Evolutionary conservation across 2,113 vertebrate species (phyloP), one percentile per base, ranked within the genome.

Genomic region (Cryptotis parvus): DNA sequence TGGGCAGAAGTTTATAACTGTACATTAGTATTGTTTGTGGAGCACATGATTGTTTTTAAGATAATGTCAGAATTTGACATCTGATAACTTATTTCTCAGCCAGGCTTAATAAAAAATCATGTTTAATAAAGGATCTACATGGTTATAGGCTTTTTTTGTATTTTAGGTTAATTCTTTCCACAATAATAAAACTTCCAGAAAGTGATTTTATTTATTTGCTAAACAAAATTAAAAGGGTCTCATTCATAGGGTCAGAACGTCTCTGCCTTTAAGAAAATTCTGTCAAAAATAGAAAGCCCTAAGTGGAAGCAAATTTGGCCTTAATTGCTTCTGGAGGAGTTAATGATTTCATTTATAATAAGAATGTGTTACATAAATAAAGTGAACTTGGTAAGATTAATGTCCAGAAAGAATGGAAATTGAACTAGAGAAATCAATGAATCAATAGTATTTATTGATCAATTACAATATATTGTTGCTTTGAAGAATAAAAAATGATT

Each of bases 291-390:
- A 85, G 27, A 33, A 52, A 88, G 35, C 12, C 9, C 63, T 78
- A 12, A 24, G 33, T 52, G 22, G n/a, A 89, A 91, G 22, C 27
- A 65, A 31, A 29, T 65, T 65, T 27, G 11, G 7, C 27, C 27
- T 29, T 65, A 29, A 27, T 8, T 26, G 7, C 15, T 24, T 9
- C 58, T 26, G 18, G 55, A 58, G 84, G 90, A 87, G 22, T 39
- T 84, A 31, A 78, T 74, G 52, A 91, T 94, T 87, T 84, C 82
- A 94, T n/a, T 58, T 68, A 84, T 85, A 6, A 85, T 45, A 94
- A 84, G 93, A 94, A 78, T 92, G 69, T 90, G 65, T 93, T 76
- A 86, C 70, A 68, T 41, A 89, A 84, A 49, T 37, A 35, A 89
- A 89, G 31, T 37, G 39, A 94, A 26, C 4, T 63, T 9, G 20